Evolutionary conservation across 1,140 invertebrate genomes (phyloP).

Genomic region (Drosophila bocki): DNA sequence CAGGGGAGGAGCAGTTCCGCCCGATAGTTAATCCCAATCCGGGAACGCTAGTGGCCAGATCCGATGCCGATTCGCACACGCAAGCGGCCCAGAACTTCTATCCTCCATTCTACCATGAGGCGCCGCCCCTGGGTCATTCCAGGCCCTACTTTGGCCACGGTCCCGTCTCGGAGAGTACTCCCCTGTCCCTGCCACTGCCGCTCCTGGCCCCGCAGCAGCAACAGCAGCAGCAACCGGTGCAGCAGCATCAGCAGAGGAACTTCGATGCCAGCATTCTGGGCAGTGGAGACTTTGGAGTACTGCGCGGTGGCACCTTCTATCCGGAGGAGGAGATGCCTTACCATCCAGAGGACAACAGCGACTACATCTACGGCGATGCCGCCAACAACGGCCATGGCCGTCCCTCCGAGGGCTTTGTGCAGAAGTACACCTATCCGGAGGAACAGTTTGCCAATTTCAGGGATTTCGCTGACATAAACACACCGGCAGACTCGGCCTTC

Average conservation of each 20-base stretch:
- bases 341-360: constrained; percentile 86
- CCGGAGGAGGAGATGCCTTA: constrained; percentile 85
- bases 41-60: constrained; percentile 39
- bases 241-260: constrained; percentile 55
- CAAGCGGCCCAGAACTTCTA: constrained; percentile 83
- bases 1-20: constrained; percentile 64
- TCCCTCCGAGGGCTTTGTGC: constrained; percentile 85
- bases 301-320: constrained; percentile 94
- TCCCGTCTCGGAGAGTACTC: constrained; percentile 33
- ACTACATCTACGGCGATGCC: constrained; percentile 86
- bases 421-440: constrained; percentile 87
- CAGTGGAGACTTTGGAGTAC: constrained; percentile 95
- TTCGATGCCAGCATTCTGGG: constrained; percentile 88
- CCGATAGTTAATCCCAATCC: constrained; percentile 62
- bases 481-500: constrained; percentile 91
- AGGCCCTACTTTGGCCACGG: constrained; percentile 74
- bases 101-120: constrained; percentile 82
- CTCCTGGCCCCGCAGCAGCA: constrained; percentile 39
- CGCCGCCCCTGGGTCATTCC: constrained; percentile 81
- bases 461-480: constrained; percentile 95
- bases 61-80: constrained; percentile 73
- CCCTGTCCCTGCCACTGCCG: constrained; percentile 56
- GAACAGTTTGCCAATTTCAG: constrained; percentile 94
- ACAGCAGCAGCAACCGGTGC: constrained; percentile 22
- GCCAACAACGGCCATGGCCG: constrained; percentile 89